Evolutionary conservation across 2,888 invertebrate genomes (phyloP), one percentile per base, ranked within the genome.

Genomic region (Mesochorus sp.): DNA sequence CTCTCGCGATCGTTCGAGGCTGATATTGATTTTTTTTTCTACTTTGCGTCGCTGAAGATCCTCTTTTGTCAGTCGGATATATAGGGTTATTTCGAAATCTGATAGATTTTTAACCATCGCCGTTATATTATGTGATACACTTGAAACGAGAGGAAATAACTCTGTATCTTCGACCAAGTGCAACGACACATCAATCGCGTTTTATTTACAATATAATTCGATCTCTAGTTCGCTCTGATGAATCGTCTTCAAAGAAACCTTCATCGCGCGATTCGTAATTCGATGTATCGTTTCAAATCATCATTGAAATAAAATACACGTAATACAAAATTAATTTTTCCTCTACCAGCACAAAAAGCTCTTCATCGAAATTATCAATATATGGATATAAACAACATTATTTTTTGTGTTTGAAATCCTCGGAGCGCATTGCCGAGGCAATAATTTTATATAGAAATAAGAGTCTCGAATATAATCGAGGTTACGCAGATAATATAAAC

Each of bases 401-500:
- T n/a, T n/a, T n/a, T n/a, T n/a, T n/a, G n/a, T n/a, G n/a, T 49
- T 34, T 26, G 14, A 14, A 57, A 57, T 44, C 34, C 5, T 28
- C 17, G 37, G 8, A 6, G 14, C 34, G 10, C 42, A 19, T 21
- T 10, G 39, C 19, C 28, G 12, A 17, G 24, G 26, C 39, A 47
- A 67, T 55, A 68, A 51, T 62, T 51, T 51, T 71, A 51, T n/a
- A n/a, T 19, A 53, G 71, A 39, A 53, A 70, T 59, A 39, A 21
- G 14, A 61, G 62, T 62, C 44, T 44, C 62, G 61, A 61, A n/a
- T n/a, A 71, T 53, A 74, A 78, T 59, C 70, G 68, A 51, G 57
- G 62, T 66, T 73, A 53, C n/a, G n/a, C 39, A 73, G 74, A 78
- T 78, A 59, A 74, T 73, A 70, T 42, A 61, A 74, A 74, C 70